Percentiles rank a stretch among this genome's conserved stretches.
Conservation (phyloP, 2,888 invertebrate species). For the Tupiocoris notatus region DNA sequence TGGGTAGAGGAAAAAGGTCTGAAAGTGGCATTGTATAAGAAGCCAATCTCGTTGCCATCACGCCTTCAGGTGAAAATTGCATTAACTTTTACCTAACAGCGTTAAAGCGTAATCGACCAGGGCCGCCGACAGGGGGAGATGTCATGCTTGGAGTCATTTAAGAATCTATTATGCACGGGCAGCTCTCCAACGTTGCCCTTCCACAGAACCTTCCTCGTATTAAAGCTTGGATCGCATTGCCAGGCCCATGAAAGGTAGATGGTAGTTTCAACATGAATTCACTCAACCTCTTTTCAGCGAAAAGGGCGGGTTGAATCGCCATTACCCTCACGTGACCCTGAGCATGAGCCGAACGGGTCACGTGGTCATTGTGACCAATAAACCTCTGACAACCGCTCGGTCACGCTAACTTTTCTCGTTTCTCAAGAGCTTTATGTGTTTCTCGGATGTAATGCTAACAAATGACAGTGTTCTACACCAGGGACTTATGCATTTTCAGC, state of each 20-base stretch:
- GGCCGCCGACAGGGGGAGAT: constrained; percentile 2
- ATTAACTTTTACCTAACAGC: constrained; percentile 19
- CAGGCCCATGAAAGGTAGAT: not conserved
- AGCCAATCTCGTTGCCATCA: constrained; percentile 7
- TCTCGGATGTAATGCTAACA: not conserved
- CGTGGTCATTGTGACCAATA: constrained; percentile 12
- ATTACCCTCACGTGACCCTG: constrained; percentile 36
- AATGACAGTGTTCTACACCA: not conserved
- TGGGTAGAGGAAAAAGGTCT: not conserved
- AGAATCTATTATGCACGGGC: constrained; percentile 35
- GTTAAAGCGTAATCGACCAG: constrained; percentile 18
- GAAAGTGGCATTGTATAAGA: not conserved
- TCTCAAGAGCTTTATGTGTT: not conserved
- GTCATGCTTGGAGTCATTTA: constrained; percentile 32
- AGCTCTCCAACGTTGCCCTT: not conserved
- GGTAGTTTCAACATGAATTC: constrained; percentile 14
- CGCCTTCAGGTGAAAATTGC: constrained; percentile 28
- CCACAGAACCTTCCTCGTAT: not conserved
- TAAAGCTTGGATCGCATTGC: not conserved
- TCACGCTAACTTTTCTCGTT: constrained; percentile 14
- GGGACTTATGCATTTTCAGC: no score
- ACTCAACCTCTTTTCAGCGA: constrained; percentile 38
- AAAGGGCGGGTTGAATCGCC: constrained; percentile 11
- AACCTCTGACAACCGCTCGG: constrained; percentile 1
- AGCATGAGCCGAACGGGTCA: not conserved